phyloP scores from a whole-genome alignment of 2,113 vertebrate genomes.

The Phrynosoma platyrhinos region DNA sequence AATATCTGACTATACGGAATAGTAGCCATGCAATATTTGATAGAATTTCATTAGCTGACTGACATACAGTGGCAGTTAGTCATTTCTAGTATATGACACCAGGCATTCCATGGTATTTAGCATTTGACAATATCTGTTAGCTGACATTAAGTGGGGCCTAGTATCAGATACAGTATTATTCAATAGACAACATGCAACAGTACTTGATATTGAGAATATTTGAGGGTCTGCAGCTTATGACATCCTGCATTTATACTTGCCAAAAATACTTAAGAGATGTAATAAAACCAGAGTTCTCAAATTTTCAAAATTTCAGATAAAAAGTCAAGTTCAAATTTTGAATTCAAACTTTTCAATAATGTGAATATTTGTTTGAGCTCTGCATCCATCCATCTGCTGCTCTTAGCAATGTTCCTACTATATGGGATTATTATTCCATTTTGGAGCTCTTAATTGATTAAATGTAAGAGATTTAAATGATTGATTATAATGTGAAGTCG shows the following conservation, averaged over 20 bases:
- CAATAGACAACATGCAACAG: not conserved
- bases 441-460: not conserved
- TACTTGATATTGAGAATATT: not conserved
- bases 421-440: not conserved
- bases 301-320: not conserved
- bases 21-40: not conserved
- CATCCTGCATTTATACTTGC: not conserved
- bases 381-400: too few relatives aligned
- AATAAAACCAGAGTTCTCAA: not conserved
- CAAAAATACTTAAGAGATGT: not conserved
- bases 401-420: too few relatives aligned
- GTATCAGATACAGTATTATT: not conserved
- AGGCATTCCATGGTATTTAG: not conserved
- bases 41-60: not conserved
- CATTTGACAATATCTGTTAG: not conserved
- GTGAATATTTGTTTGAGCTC: not conserved
- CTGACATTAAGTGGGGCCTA: not conserved
- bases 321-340: not conserved
- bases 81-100: not conserved
- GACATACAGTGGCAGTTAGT: not conserved
- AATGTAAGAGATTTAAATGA: not conserved
- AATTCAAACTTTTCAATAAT: not conserved
- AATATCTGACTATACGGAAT: not conserved
- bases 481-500: not conserved
- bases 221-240: not conserved